Conservation (phyloP, 2,113 vertebrate genomes). For the Ciconia maguari region DNA sequence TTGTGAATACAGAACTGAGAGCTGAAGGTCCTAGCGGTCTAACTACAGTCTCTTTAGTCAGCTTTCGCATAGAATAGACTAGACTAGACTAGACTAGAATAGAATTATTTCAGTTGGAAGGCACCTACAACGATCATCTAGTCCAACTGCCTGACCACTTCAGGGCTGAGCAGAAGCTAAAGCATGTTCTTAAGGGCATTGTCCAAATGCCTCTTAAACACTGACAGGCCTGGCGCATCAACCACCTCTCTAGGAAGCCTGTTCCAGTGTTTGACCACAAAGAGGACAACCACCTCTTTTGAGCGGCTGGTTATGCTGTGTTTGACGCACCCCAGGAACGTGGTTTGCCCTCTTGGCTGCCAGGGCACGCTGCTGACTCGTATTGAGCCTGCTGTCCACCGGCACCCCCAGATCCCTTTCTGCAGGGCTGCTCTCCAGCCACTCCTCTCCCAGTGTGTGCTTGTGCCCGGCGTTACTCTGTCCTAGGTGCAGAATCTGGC, state of each 20-base stretch:
- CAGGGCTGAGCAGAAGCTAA: neutral
- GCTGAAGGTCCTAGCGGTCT: neutral
- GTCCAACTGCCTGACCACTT: neutral
- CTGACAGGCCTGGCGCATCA: neutral
- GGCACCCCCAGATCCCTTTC: no score
- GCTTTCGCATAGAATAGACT: neutral
- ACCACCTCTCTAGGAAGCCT: neutral
- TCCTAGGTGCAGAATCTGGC: neutral
- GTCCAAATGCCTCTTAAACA: neutral
- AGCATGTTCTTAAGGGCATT: neutral
- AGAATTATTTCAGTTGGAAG: neutral
- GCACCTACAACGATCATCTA: neutral
- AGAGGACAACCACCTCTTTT: fast-evolving
- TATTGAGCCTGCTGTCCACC: no score
- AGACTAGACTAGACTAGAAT: no score
- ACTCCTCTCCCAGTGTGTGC: fast-evolving
- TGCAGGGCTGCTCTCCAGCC: neutral
- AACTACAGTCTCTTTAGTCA: neutral
- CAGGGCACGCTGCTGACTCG: neutral
- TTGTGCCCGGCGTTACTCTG: fast-evolving
- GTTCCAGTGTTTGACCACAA: neutral
- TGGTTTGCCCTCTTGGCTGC: neutral
- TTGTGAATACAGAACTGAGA: neutral
- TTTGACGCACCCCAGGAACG: neutral
- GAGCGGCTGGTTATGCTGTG: fast-evolving